Evolutionary conservation across 2,888 invertebrate genomes (phyloP).

Genomic region (Molanna angustata): DNA sequence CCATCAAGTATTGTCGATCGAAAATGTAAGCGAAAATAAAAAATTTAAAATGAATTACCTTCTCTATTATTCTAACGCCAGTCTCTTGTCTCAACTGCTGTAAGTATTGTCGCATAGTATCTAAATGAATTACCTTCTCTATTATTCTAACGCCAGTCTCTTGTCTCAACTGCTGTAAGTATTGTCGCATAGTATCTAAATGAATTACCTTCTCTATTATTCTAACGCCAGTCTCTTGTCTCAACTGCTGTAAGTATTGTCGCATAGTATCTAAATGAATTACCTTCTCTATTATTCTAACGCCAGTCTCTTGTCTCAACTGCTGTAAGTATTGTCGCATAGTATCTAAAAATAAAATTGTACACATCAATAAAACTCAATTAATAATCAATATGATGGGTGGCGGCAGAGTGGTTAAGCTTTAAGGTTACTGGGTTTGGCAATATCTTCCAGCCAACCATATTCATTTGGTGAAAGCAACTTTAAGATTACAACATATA

Average conservation of each 20-base stretch:
- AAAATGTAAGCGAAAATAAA: constrained; percentile 2
- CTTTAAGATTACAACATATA: too few species aligned
- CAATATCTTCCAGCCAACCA: too few species aligned
- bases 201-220: constrained; percentile 84
- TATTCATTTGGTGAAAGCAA: too few species aligned
- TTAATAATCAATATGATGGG: too few species aligned
- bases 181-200: constrained; percentile 86
- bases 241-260: constrained; percentile 87
- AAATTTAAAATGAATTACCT: constrained; percentile 49
- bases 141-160: constrained; percentile 90
- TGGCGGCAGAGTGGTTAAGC: too few species aligned
- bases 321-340: constrained; percentile 94
- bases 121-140: constrained; percentile 77
- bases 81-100: constrained; percentile 95
- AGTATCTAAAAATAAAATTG: constrained; percentile 60
- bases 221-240: constrained; percentile 92
- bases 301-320: constrained; percentile 91
- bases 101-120: constrained; percentile 88
- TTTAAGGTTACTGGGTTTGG: too few species aligned
- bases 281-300: constrained; percentile 86
- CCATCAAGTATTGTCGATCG: too few species aligned
- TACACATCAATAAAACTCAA: neutral
- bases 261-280: constrained; percentile 81
- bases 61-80: constrained; percentile 86
- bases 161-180: constrained; percentile 91